Evolutionary conservation across 2,113 vertebrate species (phyloP).

Genomic region (Lophochroa leadbeateri): DNA sequence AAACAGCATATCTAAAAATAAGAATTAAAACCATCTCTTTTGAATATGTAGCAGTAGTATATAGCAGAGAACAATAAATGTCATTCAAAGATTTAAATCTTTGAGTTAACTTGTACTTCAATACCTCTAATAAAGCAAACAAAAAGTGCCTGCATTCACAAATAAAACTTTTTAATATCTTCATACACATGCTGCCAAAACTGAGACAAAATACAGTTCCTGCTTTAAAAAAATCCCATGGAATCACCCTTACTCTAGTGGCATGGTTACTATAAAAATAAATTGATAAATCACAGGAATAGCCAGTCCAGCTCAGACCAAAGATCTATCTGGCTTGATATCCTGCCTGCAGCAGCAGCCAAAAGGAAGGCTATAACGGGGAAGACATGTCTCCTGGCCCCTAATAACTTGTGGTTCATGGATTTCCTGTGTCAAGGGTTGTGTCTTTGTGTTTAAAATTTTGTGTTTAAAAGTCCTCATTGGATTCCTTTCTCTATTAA

Average conservation of each 20-base stretch:
- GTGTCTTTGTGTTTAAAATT: background rate
- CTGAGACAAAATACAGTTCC: background rate
- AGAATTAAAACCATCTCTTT: background rate
- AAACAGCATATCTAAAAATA: background rate
- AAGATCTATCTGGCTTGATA: background rate
- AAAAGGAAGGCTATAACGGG: background rate
- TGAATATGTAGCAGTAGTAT: background rate
- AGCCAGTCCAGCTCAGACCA: background rate
- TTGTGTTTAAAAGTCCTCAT: background rate
- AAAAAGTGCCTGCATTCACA: background rate
- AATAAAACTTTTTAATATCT: background rate
- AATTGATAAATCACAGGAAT: background rate
- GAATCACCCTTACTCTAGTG: background rate
- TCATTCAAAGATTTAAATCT: background rate
- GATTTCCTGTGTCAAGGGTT: background rate
- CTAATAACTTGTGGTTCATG: background rate
- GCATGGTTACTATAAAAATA: background rate
- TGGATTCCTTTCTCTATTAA: background rate
- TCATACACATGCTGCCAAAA: background rate
- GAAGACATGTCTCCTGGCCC: background rate
- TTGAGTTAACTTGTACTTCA: background rate
- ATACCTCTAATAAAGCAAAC: background rate
- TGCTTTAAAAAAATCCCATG: background rate
- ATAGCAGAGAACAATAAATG: background rate
- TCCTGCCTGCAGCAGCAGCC: background rate